Evolutionary conservation across 2,888 invertebrate genomes (phyloP).

Genomic region (Tetramorium bicarinatum): DNA sequence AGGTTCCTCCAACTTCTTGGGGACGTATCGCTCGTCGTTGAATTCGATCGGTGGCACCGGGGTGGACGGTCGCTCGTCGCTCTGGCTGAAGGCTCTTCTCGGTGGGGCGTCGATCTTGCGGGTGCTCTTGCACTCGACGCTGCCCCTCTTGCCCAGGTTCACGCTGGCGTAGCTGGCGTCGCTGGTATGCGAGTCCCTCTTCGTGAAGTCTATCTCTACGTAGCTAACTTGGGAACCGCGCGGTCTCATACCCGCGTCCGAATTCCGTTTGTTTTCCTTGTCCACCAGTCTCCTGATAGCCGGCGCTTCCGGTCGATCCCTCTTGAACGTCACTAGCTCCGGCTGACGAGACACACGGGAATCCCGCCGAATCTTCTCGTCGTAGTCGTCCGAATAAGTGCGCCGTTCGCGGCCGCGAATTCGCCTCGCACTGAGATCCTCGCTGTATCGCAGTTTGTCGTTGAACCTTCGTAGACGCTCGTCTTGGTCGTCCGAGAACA

Average conservation of each 20-base stretch:
- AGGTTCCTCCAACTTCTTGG: conserved; percentile 57
- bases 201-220: conserved; percentile 53
- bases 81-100: conserved; percentile 78
- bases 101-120: conserved; percentile 71
- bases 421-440: conserved; percentile 65
- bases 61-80: conserved; percentile 70
- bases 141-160: conserved; percentile 67
- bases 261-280: conserved; percentile 60
- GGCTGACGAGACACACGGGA: neutral
- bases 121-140: conserved; percentile 73
- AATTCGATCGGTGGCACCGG: conserved; percentile 71
- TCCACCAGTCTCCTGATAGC: neutral
- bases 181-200: conserved; percentile 67
- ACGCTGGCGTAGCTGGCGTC: conserved; percentile 73
- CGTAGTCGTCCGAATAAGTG: conserved; percentile 80
- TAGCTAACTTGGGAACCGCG: conserved; percentile 62
- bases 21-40: conserved; percentile 64
- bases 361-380: conserved; percentile 67
- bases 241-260: conserved; percentile 60
- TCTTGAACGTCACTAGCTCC: conserved; percentile 7
- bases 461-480: conserved; percentile 73
- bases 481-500: conserved; percentile 61
- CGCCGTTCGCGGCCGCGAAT: conserved; percentile 72
- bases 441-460: conserved; percentile 72
- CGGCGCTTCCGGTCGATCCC: conserved; percentile 2